Evolutionary conservation across 2,888 invertebrate genomes (phyloP).

Genomic region (Iphiclides podalirius): DNA sequence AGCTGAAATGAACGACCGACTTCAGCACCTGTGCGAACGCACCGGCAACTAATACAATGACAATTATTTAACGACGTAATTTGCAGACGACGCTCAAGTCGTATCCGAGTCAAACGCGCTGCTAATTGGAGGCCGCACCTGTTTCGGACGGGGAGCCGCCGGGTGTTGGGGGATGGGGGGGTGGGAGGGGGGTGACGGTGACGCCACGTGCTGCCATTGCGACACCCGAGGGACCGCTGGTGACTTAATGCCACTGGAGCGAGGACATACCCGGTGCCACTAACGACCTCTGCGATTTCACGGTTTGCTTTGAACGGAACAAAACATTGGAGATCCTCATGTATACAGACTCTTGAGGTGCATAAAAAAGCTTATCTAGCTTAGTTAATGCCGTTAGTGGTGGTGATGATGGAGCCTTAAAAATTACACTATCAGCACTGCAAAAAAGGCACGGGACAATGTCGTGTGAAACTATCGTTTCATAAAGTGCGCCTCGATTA

Average conservation of each 20-base stretch:
- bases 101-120: constrained; percentile 5
- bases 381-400: too few species aligned
- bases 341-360: too few species aligned
- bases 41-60: neutral
- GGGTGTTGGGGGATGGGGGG: neutral
- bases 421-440: too few species aligned
- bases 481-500: too few species aligned
- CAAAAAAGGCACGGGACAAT: too few species aligned
- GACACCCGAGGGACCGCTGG: neutral
- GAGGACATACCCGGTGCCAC: too few species aligned
- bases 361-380: too few species aligned
- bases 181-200: neutral
- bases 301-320: too few species aligned
- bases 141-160: neutral
- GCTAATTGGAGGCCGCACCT: constrained; percentile 5
- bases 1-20: neutral
- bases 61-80: constrained; percentile 11
- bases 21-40: neutral
- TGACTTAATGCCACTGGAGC: neutral
- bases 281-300: too few species aligned
- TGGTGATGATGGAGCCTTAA: too few species aligned
- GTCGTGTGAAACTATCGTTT: too few species aligned
- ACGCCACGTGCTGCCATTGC: neutral
- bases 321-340: too few species aligned
- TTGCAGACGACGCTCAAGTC: constrained; percentile 1